Base-by-base conservation (phyloP, 2,113 vertebrate genomes). In the Euleptes europaea region DNA sequence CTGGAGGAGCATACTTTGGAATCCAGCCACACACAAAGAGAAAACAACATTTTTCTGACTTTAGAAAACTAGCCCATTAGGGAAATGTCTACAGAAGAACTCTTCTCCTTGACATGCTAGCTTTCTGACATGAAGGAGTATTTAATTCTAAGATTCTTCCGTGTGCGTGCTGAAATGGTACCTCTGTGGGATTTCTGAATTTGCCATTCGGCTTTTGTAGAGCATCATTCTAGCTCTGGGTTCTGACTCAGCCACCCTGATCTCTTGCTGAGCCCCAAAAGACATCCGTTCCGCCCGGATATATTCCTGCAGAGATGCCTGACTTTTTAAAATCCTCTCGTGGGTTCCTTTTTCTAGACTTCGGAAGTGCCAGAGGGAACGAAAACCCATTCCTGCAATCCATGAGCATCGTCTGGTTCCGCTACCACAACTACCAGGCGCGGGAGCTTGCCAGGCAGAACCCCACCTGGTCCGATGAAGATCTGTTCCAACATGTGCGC, bases 401-500 rank as follows among this genome's bases (percentile, higher is more conserved):
- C 8, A 94, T 96, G 87, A 97, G 96, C 86, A 97, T 99, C 21
- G 92, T 96, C 82, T 99, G 98, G 98, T 99, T 98, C 94, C 97
- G 98, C 79, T 99, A 98, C 96, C 98, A 99, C 95, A 99, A 99
- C 94, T 81, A 97, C 67, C 74, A 96, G 8, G 98, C 98, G 9
- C 11, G 78, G 38, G 67, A 4, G 15, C 89, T 99, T 86, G 93
- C 96, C 5, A 23, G 54, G 82, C 0, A 84, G 33, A 92, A 98
- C 77, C 96, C 96, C 2, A 49, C 17, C 49, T 98, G 98, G 98
- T 96, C 97, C 0, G 98, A 99, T 51, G 98, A 99, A 90, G 96
- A 97, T 84, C 92, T 99, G 86, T 99, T 99, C 95, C 98, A 99
- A 91, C 96, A 97, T 1, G 85, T 97, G 57, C 97, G 98, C 93